Percentiles rank a stretch among this genome's conserved stretches.
Evolutionary conservation across 2,888 invertebrate genomes (phyloP).

Genomic region (Plagodis dolabraria): DNA sequence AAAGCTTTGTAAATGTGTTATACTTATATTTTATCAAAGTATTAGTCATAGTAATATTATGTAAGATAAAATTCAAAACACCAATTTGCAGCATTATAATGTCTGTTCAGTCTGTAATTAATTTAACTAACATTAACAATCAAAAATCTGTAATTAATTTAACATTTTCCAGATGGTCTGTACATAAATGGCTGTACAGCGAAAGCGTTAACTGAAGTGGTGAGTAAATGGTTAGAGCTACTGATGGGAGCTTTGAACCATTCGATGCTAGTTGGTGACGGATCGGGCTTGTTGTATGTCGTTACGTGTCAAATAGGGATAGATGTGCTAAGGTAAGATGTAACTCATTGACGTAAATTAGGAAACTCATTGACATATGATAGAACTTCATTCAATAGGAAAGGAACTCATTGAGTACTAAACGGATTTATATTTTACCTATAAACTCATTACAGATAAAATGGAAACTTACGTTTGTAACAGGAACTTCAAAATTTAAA

Average conservation of each 20-base stretch:
- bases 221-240: conserved; percentile 65
- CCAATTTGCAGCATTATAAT: no score
- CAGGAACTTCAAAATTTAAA: no score
- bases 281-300: conserved; percentile 61
- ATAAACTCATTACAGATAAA: no score
- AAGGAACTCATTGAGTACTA: no score
- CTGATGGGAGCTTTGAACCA: conserved; percentile 64
- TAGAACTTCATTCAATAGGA: no score
- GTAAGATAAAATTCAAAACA: no score
- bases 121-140: not conserved
- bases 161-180: conserved; percentile 7
- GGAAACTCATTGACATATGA: no score
- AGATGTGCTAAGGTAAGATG: conserved; percentile 60
- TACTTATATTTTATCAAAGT: no score
- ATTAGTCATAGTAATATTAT: no score
- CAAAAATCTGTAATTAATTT: not conserved
- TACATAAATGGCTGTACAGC: conserved; percentile 54
- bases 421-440: no score
- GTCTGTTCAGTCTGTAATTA: not conserved
- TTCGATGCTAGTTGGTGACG: conserved; percentile 57
- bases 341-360: not conserved
- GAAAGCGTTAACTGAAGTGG: conserved; percentile 54
- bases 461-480: no score
- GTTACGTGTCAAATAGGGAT: conserved; percentile 66
- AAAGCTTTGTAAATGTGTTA: no score